These are phyloP conservation scores for Pempheris klunzingeri DNA, from an alignment of 2,797 vertebrate genomes.

Conservation along the genomic window DNA sequence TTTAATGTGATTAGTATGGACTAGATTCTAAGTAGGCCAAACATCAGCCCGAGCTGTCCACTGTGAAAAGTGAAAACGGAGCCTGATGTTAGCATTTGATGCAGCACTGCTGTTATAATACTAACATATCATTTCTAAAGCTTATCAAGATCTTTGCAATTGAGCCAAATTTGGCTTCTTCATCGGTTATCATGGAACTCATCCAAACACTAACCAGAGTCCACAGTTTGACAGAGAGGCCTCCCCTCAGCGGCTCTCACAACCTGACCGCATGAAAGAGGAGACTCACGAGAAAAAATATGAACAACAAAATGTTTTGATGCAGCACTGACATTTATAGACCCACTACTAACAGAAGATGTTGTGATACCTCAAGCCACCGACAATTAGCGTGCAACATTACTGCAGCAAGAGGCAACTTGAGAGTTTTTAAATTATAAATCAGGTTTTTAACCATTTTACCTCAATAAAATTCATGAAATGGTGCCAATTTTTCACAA, in stretches of 20 bases:
- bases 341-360: neutral
- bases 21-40: slow-evolving; percentile 47
- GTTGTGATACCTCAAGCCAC: neutral
- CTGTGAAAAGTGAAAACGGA: slow-evolving; percentile 57
- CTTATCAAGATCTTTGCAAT: slow-evolving; percentile 70
- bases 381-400: neutral
- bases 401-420: neutral
- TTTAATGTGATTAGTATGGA: slow-evolving; percentile 40
- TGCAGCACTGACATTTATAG: slow-evolving; percentile 3
- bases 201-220: slow-evolving; percentile 78
- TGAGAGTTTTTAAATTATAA: neutral
- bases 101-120: slow-evolving; percentile 60
- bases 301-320: slow-evolving; percentile 1
- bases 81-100: slow-evolving; percentile 58
- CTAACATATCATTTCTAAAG: slow-evolving; percentile 71
- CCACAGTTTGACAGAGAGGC: slow-evolving; percentile 56
- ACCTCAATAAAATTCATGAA: neutral
- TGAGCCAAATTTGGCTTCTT: slow-evolving; percentile 64
- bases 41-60: slow-evolving; percentile 57
- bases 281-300: slow-evolving; percentile 16
- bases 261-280: slow-evolving; percentile 49
- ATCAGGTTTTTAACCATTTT: neutral
- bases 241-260: slow-evolving; percentile 28
- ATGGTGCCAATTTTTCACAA: too few species aligned
- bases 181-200: slow-evolving; percentile 64